Evolutionary conservation across 2,888 invertebrate genomes (phyloP), one percentile per base, ranked within the genome.

Genomic region (Drosophila mettleri): DNA sequence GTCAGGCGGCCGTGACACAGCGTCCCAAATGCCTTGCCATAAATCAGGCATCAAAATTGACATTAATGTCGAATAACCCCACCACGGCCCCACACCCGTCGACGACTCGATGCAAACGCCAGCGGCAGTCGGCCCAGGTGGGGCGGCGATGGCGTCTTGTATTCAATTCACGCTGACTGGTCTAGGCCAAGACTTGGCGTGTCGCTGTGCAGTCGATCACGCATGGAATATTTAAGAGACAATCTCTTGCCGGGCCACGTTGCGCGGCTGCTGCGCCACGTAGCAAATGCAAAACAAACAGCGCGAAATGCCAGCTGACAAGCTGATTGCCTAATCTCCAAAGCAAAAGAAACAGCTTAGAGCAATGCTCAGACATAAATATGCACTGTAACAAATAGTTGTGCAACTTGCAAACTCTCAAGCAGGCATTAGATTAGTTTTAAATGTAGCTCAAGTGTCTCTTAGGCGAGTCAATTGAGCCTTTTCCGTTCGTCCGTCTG

Each of bases 41-140:
- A 88, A 86, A 86, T 86, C 89, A 86, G 73, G 70, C 73, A 85
- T 79, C 81, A 86, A 86, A 84, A 84, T 87, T 87, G 79, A 74
- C 88, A 86, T 86, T 88, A 88, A 86, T 86, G 84, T 84, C 73
- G 69, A 24, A 5, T 16, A n/a, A 6, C 43, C 43, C 43, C 36
- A 43, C 12, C 29, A n/a, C n/a, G 7, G 9, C n/a, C 8, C n/a
- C 24, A 12, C 22, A 0, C 22, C 22, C 22, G n/a, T n/a, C n/a
- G n/a, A n/a, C n/a, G n/a, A n/a, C n/a, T n/a, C n/a, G n/a, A 29
- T 2, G 8, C 34, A 72, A 72, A 71, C 86, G 34, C 64, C 61
- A 69, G 66, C 62, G 49, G 31, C 36, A 43, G 55, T 2, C 12
- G 9, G 18, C 1, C 0, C 33, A 20, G 33, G 22, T 18, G 34